Evolutionary conservation across 2,888 invertebrate species (phyloP).

Genomic region (Sympetrum striolatum): DNA sequence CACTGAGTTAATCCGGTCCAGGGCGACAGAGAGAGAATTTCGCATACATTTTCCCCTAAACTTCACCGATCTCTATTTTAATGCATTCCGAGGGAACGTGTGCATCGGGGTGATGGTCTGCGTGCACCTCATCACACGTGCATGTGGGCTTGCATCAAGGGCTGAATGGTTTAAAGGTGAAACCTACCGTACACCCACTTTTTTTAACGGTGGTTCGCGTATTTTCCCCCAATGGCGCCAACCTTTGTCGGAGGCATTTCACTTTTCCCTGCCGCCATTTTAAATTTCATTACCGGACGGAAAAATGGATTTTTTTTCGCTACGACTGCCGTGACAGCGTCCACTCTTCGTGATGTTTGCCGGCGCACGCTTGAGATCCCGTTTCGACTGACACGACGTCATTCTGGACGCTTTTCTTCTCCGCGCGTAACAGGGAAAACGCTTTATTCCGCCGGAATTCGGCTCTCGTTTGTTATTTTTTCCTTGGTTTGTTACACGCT

Average conservation of each 20-base stretch:
- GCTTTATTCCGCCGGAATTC: neutral
- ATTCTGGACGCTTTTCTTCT: neutral
- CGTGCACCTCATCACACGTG: neutral
- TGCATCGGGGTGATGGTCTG: neutral
- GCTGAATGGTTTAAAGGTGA: neutral
- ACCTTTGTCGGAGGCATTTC: slow-evolving; percentile 35
- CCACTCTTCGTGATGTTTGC: neutral
- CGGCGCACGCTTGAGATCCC: neutral
- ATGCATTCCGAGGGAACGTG: neutral
- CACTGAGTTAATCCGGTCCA: neutral
- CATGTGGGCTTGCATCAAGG: neutral
- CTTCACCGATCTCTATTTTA: slow-evolving; percentile 26
- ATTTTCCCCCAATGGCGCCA: neutral
- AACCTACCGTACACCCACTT: neutral
- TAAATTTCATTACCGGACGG: slow-evolving; percentile 25
- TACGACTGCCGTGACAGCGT: slow-evolving; percentile 30
- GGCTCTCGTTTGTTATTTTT: neutral
- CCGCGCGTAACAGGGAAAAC: neutral
- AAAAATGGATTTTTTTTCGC: neutral
- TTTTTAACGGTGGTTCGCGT: neutral
- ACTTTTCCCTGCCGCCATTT: slow-evolving; percentile 35
- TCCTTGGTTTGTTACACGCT: neutral
- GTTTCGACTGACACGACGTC: neutral
- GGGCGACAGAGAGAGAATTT: neutral
- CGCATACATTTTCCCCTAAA: slow-evolving; percentile 13